Evolutionary conservation across 2,113 vertebrate species (phyloP).

Genomic region (Alces alces): DNA sequence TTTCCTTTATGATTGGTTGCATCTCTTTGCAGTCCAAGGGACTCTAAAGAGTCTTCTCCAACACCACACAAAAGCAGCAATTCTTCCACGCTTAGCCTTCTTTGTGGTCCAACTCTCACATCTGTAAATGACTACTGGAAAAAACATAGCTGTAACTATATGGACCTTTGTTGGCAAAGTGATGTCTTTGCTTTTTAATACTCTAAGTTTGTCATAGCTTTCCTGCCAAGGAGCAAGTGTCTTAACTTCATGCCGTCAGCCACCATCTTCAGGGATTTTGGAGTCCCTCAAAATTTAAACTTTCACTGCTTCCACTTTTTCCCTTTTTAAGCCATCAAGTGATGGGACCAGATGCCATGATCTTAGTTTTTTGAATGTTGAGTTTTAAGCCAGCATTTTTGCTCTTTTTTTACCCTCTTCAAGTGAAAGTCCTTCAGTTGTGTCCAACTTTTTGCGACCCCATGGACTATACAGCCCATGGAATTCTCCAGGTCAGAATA

Average conservation of each 20-base stretch:
- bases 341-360: neutral
- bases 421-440: neutral
- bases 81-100: neutral
- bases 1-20: neutral
- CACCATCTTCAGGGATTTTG: neutral
- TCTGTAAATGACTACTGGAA: neutral
- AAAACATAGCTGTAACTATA: neutral
- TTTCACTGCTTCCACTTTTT: neutral
- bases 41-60: neutral
- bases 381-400: neutral
- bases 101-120: neutral
- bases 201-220: neutral
- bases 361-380: neutral
- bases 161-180: neutral
- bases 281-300: neutral
- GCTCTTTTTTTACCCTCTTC: neutral
- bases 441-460: neutral
- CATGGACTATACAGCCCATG: neutral
- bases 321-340: neutral
- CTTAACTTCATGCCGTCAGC: neutral
- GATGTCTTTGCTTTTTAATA: neutral
- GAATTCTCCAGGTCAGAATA: neutral
- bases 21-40: neutral
- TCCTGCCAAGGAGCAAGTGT: neutral
- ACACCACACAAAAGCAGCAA: neutral